Percentiles rank a stretch among this genome's conserved stretches.
These are phyloP conservation scores for Episyrphus balteatus DNA, from an alignment of 1,140 invertebrate species.

Conservation along the genomic window DNA sequence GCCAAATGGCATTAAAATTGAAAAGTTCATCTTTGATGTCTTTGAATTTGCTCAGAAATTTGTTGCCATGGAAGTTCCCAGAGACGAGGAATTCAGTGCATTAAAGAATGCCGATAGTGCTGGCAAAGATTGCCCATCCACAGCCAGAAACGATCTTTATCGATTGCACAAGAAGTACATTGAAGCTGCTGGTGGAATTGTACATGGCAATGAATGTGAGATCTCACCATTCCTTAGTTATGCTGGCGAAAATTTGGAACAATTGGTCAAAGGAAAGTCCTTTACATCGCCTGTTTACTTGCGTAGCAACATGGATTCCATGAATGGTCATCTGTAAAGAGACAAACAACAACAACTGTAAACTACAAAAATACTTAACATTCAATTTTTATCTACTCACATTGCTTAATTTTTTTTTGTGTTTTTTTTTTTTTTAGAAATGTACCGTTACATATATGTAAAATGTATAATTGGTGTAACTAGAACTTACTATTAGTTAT, in stretches of 20 bases:
- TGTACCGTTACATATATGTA: too few relatives aligned
- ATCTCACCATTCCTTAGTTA: slow-evolving; percentile 88
- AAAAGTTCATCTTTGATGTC: slow-evolving; percentile 99
- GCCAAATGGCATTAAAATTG: slow-evolving; percentile 96
- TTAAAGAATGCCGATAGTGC: slow-evolving; percentile 85
- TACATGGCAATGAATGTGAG: slow-evolving; percentile 65
- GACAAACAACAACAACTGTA: not conserved
- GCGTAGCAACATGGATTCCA: slow-evolving; percentile 19
- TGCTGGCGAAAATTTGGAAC: slow-evolving; percentile 69
- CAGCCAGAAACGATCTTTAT: slow-evolving; percentile 67
- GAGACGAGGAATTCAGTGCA: slow-evolving; percentile 93
- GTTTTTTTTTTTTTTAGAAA: too few relatives aligned
- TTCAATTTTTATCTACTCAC: too few relatives aligned
- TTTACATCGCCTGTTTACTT: slow-evolving; percentile 58
- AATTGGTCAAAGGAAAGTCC: slow-evolving; percentile 52
- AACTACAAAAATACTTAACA: too few relatives aligned
- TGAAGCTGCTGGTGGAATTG: slow-evolving; percentile 67
- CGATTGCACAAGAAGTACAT: slow-evolving; percentile 76
- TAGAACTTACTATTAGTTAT: too few relatives aligned
- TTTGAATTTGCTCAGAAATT: slow-evolving; percentile 88
- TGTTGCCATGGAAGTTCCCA: slow-evolving; percentile 83
- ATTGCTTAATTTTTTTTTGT: too few relatives aligned
- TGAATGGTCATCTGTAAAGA: slow-evolving; percentile 25
- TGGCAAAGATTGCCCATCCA: slow-evolving; percentile 83
- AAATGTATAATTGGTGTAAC: too few relatives aligned